Evolutionary conservation across 2,797 vertebrate species (phyloP).

Genomic region (Urosaurus nigricauda): DNA sequence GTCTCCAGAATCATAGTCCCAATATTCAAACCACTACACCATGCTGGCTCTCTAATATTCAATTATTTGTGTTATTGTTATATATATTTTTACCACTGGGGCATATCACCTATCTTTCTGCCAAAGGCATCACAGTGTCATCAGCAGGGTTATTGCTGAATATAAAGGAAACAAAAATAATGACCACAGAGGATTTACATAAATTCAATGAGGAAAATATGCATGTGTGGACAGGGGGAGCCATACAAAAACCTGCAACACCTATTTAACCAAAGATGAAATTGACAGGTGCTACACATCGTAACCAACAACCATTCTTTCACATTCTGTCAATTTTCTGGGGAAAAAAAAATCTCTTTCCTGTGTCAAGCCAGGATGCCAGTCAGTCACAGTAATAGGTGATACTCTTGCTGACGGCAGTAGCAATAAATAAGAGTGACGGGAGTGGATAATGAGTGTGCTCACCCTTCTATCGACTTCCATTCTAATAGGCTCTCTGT

Average conservation of each 20-base stretch:
- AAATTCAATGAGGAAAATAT: no score
- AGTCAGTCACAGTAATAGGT: not conserved
- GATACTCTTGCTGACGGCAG: not conserved
- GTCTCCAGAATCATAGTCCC: no score
- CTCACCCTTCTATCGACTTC: not conserved
- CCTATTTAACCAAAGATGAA: not conserved
- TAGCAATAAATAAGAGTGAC: not conserved
- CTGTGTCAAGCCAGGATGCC: not conserved
- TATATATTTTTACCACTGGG: no score
- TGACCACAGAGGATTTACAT: no score
- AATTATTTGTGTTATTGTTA: no score
- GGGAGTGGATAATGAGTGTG: not conserved
- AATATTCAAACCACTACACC: no score
- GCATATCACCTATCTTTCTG: no score
- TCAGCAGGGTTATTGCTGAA: no score
- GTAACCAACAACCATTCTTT: not conserved
- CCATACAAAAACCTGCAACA: not conserved
- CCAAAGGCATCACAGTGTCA: no score
- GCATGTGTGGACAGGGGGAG: no score
- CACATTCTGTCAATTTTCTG: not conserved
- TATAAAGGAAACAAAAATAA: no score
- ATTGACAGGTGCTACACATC: not conserved
- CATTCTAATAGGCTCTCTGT: not conserved
- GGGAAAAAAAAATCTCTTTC: not conserved
- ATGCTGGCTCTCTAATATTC: not conserved